A percentile compares a stretch with the other conserved stretches of the same genome.
Evolutionary conservation across 2,113 vertebrate species (phyloP).

Genomic region (Cervus canadensis): DNA sequence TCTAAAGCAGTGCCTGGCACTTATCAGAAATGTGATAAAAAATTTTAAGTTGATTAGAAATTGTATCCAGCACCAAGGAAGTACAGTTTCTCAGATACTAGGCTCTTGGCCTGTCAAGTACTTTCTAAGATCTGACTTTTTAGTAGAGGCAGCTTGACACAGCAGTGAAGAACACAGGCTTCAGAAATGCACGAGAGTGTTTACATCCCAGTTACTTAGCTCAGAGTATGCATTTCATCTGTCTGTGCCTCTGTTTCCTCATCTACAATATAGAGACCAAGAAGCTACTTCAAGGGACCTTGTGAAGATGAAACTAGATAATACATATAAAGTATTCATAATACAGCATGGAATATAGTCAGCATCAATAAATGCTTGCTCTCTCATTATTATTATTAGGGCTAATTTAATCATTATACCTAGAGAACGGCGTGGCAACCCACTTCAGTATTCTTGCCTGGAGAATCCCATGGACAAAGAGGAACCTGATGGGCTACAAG

Average conservation of each 20-base stretch:
- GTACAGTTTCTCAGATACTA: not conserved
- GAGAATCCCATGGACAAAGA: not conserved
- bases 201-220: not conserved
- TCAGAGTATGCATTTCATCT: not conserved
- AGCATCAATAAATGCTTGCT: not conserved
- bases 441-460: not conserved
- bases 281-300: not conserved
- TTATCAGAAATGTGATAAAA: not conserved
- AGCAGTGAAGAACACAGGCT: not conserved
- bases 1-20: not conserved
- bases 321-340: not conserved
- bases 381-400: not conserved
- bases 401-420: not conserved
- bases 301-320: not conserved
- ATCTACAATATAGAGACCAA: not conserved
- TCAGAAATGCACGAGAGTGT: not conserved
- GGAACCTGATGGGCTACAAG: not conserved
- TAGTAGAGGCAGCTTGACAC: not conserved
- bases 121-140: not conserved
- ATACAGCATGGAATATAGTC: not conserved
- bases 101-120: not conserved
- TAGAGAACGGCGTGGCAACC: not conserved
- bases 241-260: not conserved
- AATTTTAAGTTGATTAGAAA: not conserved
- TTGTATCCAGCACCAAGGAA: not conserved